These are phyloP conservation scores for Calypte anna DNA, from an alignment of 2,113 vertebrate species.

Conservation along the genomic window DNA sequence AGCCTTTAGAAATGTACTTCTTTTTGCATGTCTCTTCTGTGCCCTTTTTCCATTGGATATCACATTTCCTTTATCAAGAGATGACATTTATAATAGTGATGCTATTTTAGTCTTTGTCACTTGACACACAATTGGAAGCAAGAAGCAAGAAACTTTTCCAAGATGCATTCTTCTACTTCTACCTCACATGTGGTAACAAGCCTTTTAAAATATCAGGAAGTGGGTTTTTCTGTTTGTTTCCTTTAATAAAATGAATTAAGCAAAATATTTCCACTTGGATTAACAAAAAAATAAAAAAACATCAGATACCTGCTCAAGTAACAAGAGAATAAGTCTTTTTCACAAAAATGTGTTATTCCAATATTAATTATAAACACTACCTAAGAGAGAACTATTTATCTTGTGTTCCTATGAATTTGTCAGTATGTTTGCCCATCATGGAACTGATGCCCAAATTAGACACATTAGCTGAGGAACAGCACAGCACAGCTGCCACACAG, in stretches of 20 bases:
- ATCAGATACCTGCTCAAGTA: background rate
- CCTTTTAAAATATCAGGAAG: background rate
- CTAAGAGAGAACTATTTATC: background rate
- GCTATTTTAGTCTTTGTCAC: background rate
- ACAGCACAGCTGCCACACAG: background rate
- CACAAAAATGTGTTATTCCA: background rate
- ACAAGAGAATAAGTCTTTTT: background rate
- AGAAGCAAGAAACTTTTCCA: background rate
- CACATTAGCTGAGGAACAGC: background rate
- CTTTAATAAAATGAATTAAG: background rate
- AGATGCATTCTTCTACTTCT: background rate
- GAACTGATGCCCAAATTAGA: background rate
- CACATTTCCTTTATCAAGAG: background rate
- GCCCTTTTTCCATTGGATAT: background rate
- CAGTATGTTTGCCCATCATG: background rate
- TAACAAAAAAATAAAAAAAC: background rate
- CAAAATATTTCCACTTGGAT: background rate
- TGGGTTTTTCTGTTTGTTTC: background rate
- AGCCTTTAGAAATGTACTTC: background rate
- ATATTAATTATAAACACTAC: background rate
- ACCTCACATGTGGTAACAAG: background rate
- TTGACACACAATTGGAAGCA: background rate
- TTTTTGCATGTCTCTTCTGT: background rate
- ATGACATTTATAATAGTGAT: background rate
- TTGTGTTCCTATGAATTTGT: background rate